phyloP scores from a whole-genome alignment of 2,888 invertebrate genomes.

The Elmis aenea region DNA sequence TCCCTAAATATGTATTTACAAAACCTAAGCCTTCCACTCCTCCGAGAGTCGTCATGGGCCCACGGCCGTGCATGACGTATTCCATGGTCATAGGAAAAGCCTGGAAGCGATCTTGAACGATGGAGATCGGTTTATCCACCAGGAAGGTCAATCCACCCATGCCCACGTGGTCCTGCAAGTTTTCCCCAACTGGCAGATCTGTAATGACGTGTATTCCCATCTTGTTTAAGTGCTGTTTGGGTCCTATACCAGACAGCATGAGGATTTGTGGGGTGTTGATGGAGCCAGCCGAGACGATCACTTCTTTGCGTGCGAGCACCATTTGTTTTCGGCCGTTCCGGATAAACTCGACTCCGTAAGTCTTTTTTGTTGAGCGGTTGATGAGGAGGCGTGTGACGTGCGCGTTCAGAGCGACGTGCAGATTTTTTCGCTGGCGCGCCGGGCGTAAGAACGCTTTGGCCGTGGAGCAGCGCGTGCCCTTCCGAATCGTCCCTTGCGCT shows the following conservation, averaged over 20 bases:
- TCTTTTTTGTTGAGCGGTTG: slow-evolving; percentile 67
- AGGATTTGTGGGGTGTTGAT: slow-evolving; percentile 89
- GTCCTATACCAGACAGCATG: slow-evolving; percentile 74
- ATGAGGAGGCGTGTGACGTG: slow-evolving; percentile 74
- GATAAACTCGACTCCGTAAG: slow-evolving; percentile 75
- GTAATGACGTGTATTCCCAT: slow-evolving; percentile 69
- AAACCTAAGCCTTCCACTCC: slow-evolving; percentile 86
- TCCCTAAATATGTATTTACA: slow-evolving; percentile 79
- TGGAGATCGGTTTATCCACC: slow-evolving; percentile 78
- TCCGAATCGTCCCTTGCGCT: slow-evolving; percentile 77
- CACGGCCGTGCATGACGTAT: slow-evolving; percentile 70
- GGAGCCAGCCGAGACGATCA: slow-evolving; percentile 84
- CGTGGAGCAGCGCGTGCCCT: slow-evolving; percentile 80
- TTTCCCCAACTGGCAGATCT: slow-evolving; percentile 74
- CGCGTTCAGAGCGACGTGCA: slow-evolving; percentile 75
- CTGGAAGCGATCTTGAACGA: slow-evolving; percentile 72
- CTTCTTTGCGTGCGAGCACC: slow-evolving; percentile 72
- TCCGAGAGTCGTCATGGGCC: slow-evolving; percentile 82
- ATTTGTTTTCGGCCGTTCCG: slow-evolving; percentile 66
- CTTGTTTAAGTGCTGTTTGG: slow-evolving; percentile 61
- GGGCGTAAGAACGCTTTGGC: slow-evolving; percentile 84
- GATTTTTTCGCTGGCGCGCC: slow-evolving; percentile 66
- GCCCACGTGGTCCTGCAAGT: slow-evolving; percentile 84
- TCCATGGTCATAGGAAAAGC: slow-evolving; percentile 75
- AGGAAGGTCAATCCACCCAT: slow-evolving; percentile 77